Base-by-base conservation (phyloP, 1,140 invertebrate genomes). In the Eulimnadia texana region DNA sequence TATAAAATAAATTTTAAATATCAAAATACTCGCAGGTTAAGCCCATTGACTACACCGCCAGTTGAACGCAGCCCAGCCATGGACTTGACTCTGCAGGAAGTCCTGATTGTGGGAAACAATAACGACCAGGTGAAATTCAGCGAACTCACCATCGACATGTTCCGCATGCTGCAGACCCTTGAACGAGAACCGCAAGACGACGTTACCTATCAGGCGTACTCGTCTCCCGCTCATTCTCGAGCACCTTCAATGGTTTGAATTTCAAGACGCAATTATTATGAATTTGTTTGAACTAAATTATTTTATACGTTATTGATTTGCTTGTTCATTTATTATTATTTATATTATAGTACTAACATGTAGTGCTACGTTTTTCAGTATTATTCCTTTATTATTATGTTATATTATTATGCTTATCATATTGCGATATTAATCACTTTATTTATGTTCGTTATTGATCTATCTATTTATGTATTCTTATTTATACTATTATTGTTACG, bases 91-190 rank as follows among this genome's bases (percentile, higher is more conserved):
- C 78, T 97, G 20, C 90, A 95, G 77, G 94, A 98, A 78, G 92
- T 94, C 65, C 77, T 97, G 27, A 93, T 98, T 64, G 84, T 98
- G 56, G 93, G 94, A 49, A 94, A 93, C 71, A 88, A 88, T 68
- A 82, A 84, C 67, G 89, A 95, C 71, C 93, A 97, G 79, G 89
- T 93, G n/a, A 96, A 96, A 74, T 97, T 97, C 76, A 95, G 91
- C 66, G 93, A 97, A 74, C 76, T 98, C 60, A 96, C 94, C 20
- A 85, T 98, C 77, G 94, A 98, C 74, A 98, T 98, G 93, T 98
- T 93, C 72, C 79, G 93, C 66, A 96, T 98, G 84, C 79, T 97
- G 50, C 93, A 97, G 76, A 93, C 90, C 1, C 73, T 97, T 53
- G 93, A 97, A 73, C 76, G 91, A 64, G 93, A 97, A 71, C 90